Evolutionary conservation across 2,113 vertebrate species (phyloP), one percentile per base, ranked within the genome.

Genomic region (Bettongia penicillata): DNA sequence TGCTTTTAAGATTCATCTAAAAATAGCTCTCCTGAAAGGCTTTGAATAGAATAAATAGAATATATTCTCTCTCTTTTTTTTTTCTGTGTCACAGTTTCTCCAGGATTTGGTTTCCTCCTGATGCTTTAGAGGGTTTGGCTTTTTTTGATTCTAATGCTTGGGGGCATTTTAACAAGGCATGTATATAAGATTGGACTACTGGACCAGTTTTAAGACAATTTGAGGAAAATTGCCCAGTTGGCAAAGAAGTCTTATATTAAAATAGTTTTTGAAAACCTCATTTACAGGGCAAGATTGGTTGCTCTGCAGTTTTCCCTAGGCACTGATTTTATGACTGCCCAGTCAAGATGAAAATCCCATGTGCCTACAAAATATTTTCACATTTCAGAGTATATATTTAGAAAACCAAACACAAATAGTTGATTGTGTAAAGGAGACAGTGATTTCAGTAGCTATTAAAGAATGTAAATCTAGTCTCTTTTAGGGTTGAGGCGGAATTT

Each of bases 1-100:
- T 96, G 48, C 49, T 95, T 98, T 97, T 96, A 97, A 96, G 90
- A 97, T 97, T 95, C 96, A 95, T 93, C 94, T 98, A 98, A 97
- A 97, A 98, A 97, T 98, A 97, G 95, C 57, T 93, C 92, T 94
- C 61, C 95, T 93, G 94, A 96, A 96, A 96, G 55, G 93, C 93
- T 94, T 95, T 96, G 96, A 96, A 94, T 97, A 97, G 96, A 93
- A 93, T 93, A 92, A 84, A 92, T 43, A 84, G 68, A 84, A 22
- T 84, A 43, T 84, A 84, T 84, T 84, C 61, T 53, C 50, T 53
- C 51, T 51, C 9, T 51, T 11, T 51, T 11, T 95, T 96, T 95
- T 98, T 98, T 97, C 97, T 98, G 92, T 98, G 98, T 98, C 97
- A 84, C 68, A 97, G 94, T 97, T 96, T 96, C 96, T 94, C 55